phyloP scores from a whole-genome alignment of 2,888 invertebrate species.

The Brenthis daphne region DNA sequence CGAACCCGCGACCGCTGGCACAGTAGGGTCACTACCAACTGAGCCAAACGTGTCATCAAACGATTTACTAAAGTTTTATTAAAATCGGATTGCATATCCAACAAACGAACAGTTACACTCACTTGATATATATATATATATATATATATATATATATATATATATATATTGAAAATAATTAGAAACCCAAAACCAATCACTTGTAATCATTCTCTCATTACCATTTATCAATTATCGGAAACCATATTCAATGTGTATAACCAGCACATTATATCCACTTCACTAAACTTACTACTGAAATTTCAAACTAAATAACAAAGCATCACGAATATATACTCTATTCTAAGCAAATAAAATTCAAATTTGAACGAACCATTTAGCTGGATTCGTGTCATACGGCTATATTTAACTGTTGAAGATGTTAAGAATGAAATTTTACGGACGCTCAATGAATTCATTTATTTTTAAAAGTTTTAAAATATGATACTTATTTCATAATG shows the following conservation, averaged over 20 bases:
- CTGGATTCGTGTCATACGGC: constrained; percentile 1
- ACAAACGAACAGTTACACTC: too few species aligned
- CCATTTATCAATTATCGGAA: too few species aligned
- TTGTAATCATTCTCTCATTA: too few species aligned
- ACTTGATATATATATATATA: too few species aligned
- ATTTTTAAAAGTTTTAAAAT: background rate
- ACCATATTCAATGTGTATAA: background rate
- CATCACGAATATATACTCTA: constrained; percentile 1
- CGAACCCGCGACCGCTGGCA: too few species aligned
- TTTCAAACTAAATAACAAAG: constrained; percentile 12
- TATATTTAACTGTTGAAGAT: constrained; percentile 8
- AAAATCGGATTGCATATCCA: too few species aligned
- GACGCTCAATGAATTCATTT: constrained; percentile 1
- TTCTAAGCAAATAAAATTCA: background rate
- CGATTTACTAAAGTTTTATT: too few species aligned
- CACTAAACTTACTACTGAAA: constrained; percentile 19
- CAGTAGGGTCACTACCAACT: too few species aligned
- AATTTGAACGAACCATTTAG: background rate
- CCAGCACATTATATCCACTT: constrained; percentile 16
- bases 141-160: too few species aligned
- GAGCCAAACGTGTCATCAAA: too few species aligned
- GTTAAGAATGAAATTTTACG: constrained; percentile 4
- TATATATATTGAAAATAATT: too few species aligned
- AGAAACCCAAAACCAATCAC: too few species aligned
- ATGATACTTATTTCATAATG: background rate